Percentiles rank a stretch among this genome's conserved stretches.
phyloP scores from a whole-genome alignment of 2,888 invertebrate genomes.

The Torymus auratus region DNA sequence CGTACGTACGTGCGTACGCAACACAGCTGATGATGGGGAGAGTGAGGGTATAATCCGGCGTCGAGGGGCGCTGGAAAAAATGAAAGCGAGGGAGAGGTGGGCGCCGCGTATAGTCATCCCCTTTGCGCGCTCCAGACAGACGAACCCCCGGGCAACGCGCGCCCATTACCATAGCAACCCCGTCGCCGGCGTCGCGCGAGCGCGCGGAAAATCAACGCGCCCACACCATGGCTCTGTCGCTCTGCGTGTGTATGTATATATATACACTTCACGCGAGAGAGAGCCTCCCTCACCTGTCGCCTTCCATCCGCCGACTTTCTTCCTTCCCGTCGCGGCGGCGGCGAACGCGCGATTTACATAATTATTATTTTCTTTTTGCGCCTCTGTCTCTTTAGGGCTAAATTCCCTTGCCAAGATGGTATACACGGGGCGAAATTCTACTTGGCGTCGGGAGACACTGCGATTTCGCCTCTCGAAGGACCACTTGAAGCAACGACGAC shows the following conservation, averaged over 20 bases:
- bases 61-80: conserved; percentile 17
- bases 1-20: conserved; percentile 52
- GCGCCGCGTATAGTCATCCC: conserved; percentile 63
- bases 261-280: too few species aligned
- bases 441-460: too few species aligned
- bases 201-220: conserved; percentile 60
- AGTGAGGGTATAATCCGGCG: conserved; percentile 37
- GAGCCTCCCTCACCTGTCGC: conserved; percentile 59
- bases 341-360: conserved; percentile 46
- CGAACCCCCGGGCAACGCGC: conserved; percentile 66
- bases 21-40: conserved; percentile 60
- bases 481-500: too few species aligned
- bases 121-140: conserved; percentile 72
- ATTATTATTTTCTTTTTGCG: conserved; percentile 49
- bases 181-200: conserved; percentile 49
- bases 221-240: conserved; percentile 59
- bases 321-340: background rate
- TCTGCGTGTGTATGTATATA: conserved; percentile 24
- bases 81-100: conserved; percentile 35
- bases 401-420: too few species aligned
- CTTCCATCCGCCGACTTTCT: conserved; percentile 46
- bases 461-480: too few species aligned
- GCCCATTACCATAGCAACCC: conserved; percentile 74
- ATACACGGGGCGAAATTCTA: too few species aligned
- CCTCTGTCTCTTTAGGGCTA: background rate